Percentiles rank a stretch among this genome's conserved stretches.
phyloP scores from a whole-genome alignment of 2,888 invertebrate genomes.

The Mimumesa dahlbomi region DNA sequence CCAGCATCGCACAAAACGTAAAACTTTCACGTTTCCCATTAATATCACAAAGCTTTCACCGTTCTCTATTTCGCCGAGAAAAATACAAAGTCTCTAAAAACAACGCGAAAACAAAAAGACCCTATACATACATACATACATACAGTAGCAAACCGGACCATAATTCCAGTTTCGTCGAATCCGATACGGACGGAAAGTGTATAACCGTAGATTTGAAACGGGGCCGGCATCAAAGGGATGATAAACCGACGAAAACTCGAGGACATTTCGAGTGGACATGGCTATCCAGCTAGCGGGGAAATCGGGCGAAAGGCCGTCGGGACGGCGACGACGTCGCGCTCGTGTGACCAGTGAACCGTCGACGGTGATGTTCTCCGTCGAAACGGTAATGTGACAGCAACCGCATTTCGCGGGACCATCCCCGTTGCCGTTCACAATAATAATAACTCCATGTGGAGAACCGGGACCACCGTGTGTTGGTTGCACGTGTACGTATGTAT shows the following conservation, averaged over 20 bases:
- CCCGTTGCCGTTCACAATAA: slow-evolving; percentile 64
- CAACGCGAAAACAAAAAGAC: too few relatives aligned
- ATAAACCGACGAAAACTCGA: slow-evolving; percentile 13
- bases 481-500: too few relatives aligned
- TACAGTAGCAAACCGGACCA: not conserved
- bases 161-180: not conserved
- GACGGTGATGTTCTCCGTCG: slow-evolving; percentile 68
- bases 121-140: not conserved
- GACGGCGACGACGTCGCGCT: slow-evolving; percentile 60
- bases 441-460: slow-evolving; percentile 65
- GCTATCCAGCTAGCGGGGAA: slow-evolving; percentile 27
- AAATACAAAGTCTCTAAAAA: too few relatives aligned
- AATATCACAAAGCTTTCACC: too few relatives aligned
- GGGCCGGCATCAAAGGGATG: not conserved
- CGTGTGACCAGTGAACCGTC: slow-evolving; percentile 67
- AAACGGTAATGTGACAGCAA: slow-evolving; percentile 77
- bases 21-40: too few relatives aligned
- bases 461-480: too few relatives aligned
- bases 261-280: slow-evolving; percentile 24
- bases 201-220: slow-evolving; percentile 2
- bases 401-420: slow-evolving; percentile 73
- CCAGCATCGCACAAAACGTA: not conserved
- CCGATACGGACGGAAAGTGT: not conserved
- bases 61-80: too few relatives aligned
- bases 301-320: slow-evolving; percentile 62